Percentiles rank a stretch among this genome's conserved stretches.
These are phyloP conservation scores for Cinclus cinclus DNA, from an alignment of 2,113 vertebrate species.

Conservation along the genomic window DNA sequence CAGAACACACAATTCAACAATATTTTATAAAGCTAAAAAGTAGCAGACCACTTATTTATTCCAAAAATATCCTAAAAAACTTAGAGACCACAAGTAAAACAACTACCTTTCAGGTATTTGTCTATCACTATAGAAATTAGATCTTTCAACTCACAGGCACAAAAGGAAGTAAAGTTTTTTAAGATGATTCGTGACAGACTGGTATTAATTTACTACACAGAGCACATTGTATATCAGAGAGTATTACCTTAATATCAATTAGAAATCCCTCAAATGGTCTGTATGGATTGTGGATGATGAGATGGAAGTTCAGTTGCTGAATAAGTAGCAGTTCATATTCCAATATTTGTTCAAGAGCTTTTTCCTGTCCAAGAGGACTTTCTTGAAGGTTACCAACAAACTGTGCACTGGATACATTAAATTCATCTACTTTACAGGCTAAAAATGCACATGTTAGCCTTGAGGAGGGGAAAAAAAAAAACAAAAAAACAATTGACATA, in stretches of 20 bases:
- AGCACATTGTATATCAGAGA: background rate
- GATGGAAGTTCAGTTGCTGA: conserved; percentile 95
- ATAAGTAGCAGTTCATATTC: conserved; percentile 94
- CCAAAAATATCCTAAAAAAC: background rate
- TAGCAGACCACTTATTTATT: background rate
- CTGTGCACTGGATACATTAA: conserved; percentile 94
- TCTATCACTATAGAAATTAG: background rate
- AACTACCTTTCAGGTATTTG: background rate
- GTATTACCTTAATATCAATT: conserved; percentile 90
- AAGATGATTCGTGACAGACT: background rate
- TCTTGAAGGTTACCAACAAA: conserved; percentile 95
- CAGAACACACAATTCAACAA: background rate
- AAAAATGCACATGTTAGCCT: conserved; percentile 93
- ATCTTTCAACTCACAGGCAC: background rate
- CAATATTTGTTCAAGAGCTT: conserved; percentile 90
- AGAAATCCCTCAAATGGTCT: conserved; percentile 94
- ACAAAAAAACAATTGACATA: background rate
- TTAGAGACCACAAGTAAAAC: background rate
- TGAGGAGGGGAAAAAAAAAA: background rate
- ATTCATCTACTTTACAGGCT: conserved; percentile 97
- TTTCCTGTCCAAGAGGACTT: conserved; percentile 84
- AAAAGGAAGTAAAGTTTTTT: background rate
- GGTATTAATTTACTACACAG: rapidly evolving
- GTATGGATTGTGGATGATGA: conserved; percentile 94
- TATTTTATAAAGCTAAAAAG: background rate